Percentiles rank a stretch among this genome's conserved stretches.
These are phyloP conservation scores for Rugalucina vietnamica DNA, from an alignment of 2,888 invertebrate genomes.

Conservation along the genomic window DNA sequence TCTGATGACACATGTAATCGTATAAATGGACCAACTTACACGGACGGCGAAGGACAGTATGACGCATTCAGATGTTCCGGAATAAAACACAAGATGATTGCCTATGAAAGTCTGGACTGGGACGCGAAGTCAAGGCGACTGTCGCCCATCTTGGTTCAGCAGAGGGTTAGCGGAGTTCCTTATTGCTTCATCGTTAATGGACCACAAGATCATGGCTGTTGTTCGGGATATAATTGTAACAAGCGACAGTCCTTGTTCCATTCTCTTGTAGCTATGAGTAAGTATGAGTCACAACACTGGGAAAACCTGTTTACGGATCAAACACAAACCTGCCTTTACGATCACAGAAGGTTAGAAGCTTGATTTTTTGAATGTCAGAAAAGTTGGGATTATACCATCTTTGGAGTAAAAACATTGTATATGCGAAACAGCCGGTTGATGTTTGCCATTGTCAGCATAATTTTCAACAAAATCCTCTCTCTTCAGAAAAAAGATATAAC, in stretches of 20 bases:
- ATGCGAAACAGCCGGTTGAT: too few relatives aligned
- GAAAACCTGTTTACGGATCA: too few relatives aligned
- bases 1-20: too few relatives aligned
- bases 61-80: background rate
- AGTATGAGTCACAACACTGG: too few relatives aligned
- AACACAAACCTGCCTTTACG: too few relatives aligned
- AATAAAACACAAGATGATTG: background rate
- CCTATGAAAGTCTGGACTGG: background rate
- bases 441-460: too few relatives aligned
- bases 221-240: constrained; percentile 80
- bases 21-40: background rate
- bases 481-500: too few relatives aligned
- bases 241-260: constrained; percentile 78
- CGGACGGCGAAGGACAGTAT: background rate
- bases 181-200: constrained; percentile 81
- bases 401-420: too few relatives aligned
- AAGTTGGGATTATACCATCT: too few relatives aligned
- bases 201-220: constrained; percentile 82
- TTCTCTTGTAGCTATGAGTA: constrained; percentile 74
- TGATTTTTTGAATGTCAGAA: too few relatives aligned
- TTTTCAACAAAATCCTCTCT: too few relatives aligned
- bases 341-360: too few relatives aligned
- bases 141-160: background rate
- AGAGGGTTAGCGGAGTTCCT: constrained; percentile 18
- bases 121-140: background rate